phyloP scores from a whole-genome alignment of 2,797 vertebrate species.

The Dicrostonyx torquatus region DNA sequence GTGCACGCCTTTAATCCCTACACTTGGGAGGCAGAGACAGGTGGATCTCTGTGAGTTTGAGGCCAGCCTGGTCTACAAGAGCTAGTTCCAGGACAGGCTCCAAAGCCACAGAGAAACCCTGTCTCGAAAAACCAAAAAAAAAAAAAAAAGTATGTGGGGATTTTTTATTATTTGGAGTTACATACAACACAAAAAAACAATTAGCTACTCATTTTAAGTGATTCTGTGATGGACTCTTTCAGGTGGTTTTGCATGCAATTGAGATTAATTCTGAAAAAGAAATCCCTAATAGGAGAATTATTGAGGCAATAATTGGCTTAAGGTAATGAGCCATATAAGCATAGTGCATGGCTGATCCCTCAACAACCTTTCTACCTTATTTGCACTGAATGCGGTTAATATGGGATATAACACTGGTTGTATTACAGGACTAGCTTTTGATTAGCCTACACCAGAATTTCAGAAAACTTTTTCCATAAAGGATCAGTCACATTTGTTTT shows the following conservation, averaged over 20 bases:
- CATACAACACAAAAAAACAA: background rate
- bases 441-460: slow-evolving; percentile 41
- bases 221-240: background rate
- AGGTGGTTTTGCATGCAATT: background rate
- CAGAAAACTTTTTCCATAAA: background rate
- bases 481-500: background rate
- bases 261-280: slow-evolving; percentile 43
- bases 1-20: too few species aligned
- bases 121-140: too few species aligned
- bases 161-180: slow-evolving; percentile 25
- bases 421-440: background rate
- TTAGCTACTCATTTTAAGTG: slow-evolving; percentile 19
- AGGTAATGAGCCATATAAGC: background rate
- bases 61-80: too few species aligned
- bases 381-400: background rate
- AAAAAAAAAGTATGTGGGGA: background rate
- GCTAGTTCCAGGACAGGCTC: too few species aligned
- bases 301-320: slow-evolving; percentile 5
- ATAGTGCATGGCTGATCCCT: background rate
- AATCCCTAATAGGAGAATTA: background rate
- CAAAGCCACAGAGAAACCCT: too few species aligned
- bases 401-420: background rate
- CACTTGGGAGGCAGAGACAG: too few species aligned
- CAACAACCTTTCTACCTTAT: background rate
- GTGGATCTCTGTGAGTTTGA: too few species aligned